These are phyloP conservation scores for Myotis vivesi DNA, from an alignment of 2,797 vertebrate genomes.

Conservation along the genomic window DNA sequence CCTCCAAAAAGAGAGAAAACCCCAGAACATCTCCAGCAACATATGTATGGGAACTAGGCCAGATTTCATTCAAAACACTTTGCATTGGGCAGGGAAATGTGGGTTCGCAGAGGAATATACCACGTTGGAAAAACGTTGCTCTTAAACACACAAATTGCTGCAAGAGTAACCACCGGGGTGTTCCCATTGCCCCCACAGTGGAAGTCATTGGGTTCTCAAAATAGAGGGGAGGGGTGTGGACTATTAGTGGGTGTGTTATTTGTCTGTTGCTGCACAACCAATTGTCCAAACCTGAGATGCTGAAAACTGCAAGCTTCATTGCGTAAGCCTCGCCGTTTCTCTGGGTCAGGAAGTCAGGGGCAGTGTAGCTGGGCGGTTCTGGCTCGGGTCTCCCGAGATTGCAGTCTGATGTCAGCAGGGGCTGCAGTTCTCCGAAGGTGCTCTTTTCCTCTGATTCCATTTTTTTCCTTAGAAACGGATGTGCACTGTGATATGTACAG, in stretches of 20 bases:
- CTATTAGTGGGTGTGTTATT: neutral
- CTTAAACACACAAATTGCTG: neutral
- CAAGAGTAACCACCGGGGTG: neutral
- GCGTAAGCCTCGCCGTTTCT: neutral
- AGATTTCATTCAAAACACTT: neutral
- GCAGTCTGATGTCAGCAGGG: neutral
- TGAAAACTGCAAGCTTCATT: neutral
- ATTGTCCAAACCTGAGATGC: neutral
- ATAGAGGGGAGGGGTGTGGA: neutral
- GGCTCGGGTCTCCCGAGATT: neutral
- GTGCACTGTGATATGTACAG: neutral
- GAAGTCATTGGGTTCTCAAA: constrained; percentile 22
- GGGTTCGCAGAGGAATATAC: neutral
- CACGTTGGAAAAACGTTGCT: neutral
- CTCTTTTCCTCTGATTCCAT: neutral
- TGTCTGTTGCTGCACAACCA: neutral
- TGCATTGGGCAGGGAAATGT: neutral
- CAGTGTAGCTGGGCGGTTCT: neutral
- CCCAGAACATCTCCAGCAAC: neutral
- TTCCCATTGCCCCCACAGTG: neutral
- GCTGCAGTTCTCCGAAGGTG: neutral
- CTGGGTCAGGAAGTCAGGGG: neutral
- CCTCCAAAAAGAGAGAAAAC: neutral
- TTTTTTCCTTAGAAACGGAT: constrained; percentile 26
- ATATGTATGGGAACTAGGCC: neutral